phyloP scores from a whole-genome alignment of 1,140 invertebrate species.

The Drosophila bocki region DNA sequence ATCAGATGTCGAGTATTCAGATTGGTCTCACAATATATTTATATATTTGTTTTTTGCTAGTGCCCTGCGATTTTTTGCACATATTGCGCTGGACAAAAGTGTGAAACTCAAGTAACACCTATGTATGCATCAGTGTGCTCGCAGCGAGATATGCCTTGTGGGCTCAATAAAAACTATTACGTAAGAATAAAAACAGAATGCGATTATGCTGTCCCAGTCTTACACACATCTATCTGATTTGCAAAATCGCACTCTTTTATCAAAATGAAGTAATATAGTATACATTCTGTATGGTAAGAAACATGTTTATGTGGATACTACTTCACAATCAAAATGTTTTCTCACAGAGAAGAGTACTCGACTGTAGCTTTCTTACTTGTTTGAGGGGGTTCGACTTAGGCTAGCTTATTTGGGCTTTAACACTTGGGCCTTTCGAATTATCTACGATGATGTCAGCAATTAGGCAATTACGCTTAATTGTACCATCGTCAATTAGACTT shows the following conservation, averaged over 20 bases:
- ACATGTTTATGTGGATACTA: too few species aligned
- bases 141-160: neutral
- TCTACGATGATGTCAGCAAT: conserved; percentile 4
- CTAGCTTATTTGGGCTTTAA: neutral
- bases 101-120: neutral
- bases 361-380: neutral
- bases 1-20: neutral
- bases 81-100: neutral
- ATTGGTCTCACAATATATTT: neutral
- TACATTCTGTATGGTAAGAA: too few species aligned
- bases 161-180: neutral
- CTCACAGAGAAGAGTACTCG: neutral
- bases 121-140: neutral
- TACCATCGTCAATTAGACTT: neutral
- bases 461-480: conserved; percentile 7
- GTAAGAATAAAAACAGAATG: neutral
- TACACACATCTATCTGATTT: neutral
- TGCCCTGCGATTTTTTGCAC: neutral
- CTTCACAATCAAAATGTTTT: too few species aligned
- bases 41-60: neutral
- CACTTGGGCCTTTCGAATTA: neutral
- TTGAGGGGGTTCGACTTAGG: neutral
- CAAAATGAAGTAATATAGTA: too few species aligned
- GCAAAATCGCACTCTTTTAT: too few species aligned
- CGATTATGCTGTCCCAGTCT: neutral